Percentiles rank a stretch among this genome's conserved stretches.
phyloP scores from a whole-genome alignment of 2,888 invertebrate species.

The Trachelus troglodyta region DNA sequence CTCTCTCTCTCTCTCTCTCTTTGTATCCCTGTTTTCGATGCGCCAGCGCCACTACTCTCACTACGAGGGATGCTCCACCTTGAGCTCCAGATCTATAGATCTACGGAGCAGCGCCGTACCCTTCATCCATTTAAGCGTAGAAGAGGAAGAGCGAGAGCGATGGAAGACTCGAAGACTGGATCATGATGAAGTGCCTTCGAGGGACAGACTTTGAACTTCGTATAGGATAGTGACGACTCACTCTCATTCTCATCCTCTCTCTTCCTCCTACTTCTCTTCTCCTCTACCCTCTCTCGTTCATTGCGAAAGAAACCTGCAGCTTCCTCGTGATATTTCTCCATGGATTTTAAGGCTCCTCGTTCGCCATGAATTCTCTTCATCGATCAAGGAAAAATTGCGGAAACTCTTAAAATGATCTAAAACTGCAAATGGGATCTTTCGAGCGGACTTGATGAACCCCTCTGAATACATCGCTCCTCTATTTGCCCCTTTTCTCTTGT shows the following conservation, averaged over 20 bases:
- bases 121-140: background rate
- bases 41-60: background rate
- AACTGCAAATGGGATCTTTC: background rate
- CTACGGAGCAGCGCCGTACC: background rate
- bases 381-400: background rate
- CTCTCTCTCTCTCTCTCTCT: background rate
- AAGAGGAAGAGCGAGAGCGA: background rate
- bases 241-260: background rate
- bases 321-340: too few species aligned
- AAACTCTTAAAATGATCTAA: background rate
- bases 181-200: conserved; percentile 29
- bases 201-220: conserved; percentile 35
- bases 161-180: conserved; percentile 24
- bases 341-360: background rate
- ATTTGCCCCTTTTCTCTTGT: background rate
- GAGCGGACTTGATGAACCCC: background rate
- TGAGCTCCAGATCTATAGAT: conserved; percentile 1
- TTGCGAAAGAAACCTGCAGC: too few species aligned
- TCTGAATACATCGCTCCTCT: background rate
- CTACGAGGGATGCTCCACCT: background rate
- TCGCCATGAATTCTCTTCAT: background rate
- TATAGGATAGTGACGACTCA: background rate
- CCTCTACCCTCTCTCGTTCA: too few species aligned
- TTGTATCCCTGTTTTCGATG: background rate
- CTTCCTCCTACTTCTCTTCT: background rate